Evolutionary conservation across 2,888 invertebrate genomes (phyloP).

Genomic region (Epinotia demarniana): DNA sequence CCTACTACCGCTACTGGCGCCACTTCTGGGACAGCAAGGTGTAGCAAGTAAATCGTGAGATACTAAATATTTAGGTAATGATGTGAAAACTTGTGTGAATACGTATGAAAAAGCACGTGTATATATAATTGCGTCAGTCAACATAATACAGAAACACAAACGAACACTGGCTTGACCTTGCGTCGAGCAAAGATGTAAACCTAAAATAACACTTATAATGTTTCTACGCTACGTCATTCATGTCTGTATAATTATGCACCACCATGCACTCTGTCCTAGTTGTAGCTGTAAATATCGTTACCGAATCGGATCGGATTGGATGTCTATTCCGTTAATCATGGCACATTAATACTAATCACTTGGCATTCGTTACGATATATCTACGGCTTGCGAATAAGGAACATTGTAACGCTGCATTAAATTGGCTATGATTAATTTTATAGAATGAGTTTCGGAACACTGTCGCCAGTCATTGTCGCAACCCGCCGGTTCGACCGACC

Average conservation of each 20-base stretch:
- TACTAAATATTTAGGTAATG: too few relatives aligned
- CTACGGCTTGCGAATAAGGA: slow-evolving; percentile 24
- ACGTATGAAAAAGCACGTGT: slow-evolving; percentile 14
- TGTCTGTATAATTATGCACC: slow-evolving; percentile 6
- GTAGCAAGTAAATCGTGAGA: too few relatives aligned
- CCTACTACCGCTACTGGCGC: neutral
- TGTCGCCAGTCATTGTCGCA: slow-evolving; percentile 61
- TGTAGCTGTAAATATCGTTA: slow-evolving; percentile 10
- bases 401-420: slow-evolving; percentile 36
- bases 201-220: slow-evolving; percentile 32
- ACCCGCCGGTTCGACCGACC: slow-evolving; percentile 61
- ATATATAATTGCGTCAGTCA: slow-evolving; percentile 18
- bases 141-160: slow-evolving; percentile 19
- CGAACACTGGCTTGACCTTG: slow-evolving; percentile 35
- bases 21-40: neutral
- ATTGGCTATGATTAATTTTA: slow-evolving; percentile 39
- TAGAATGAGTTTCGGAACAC: slow-evolving; percentile 26
- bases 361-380: slow-evolving; percentile 24
- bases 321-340: slow-evolving; percentile 22
- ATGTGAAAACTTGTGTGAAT: neutral
- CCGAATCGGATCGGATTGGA: slow-evolving; percentile 10
- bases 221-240: slow-evolving; percentile 14
- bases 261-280: slow-evolving; percentile 17
- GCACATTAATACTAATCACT: slow-evolving; percentile 26
- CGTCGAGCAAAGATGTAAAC: slow-evolving; percentile 29